Evolutionary conservation across 2,797 vertebrate genomes (phyloP).

Genomic region (Rachycentron canadum): DNA sequence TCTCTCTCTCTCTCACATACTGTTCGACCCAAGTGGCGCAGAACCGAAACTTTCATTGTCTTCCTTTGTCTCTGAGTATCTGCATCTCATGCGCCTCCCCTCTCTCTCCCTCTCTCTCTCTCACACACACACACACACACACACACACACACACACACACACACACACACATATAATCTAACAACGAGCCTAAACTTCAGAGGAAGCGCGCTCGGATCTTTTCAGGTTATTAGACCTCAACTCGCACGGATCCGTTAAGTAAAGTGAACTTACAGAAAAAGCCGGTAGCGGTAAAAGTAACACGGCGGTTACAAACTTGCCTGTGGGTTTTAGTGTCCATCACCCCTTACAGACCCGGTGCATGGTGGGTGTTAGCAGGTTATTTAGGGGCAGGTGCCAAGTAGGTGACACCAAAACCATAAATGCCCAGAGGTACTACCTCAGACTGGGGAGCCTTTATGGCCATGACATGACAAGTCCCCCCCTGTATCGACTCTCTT

Average conservation of each 20-base stretch:
- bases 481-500: neutral
- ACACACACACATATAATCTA: neutral
- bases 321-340: constrained; percentile 43
- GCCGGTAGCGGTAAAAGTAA: constrained; percentile 80
- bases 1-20: constrained; percentile 23
- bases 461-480: constrained; percentile 34
- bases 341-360: constrained; percentile 4
- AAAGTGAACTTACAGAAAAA: constrained; percentile 32
- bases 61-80: constrained; percentile 26
- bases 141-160: constrained; percentile 11
- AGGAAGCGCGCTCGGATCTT: constrained; percentile 41
- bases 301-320: constrained; percentile 57
- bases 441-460: constrained; percentile 18
- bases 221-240: constrained; percentile 18
- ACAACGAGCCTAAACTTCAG: constrained; percentile 8
- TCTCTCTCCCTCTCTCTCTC: neutral
- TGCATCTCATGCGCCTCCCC: neutral
- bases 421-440: constrained; percentile 57
- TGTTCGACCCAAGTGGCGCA: constrained; percentile 40
- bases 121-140: too few relatives aligned
- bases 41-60: constrained; percentile 56
- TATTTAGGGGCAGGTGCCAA: constrained; percentile 77
- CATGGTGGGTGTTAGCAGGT: constrained; percentile 54
- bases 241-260: constrained; percentile 43
- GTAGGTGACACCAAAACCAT: constrained; percentile 82